Conservation (phyloP, 1,140 invertebrate genomes). For the Notospermus geniculatus region DNA sequence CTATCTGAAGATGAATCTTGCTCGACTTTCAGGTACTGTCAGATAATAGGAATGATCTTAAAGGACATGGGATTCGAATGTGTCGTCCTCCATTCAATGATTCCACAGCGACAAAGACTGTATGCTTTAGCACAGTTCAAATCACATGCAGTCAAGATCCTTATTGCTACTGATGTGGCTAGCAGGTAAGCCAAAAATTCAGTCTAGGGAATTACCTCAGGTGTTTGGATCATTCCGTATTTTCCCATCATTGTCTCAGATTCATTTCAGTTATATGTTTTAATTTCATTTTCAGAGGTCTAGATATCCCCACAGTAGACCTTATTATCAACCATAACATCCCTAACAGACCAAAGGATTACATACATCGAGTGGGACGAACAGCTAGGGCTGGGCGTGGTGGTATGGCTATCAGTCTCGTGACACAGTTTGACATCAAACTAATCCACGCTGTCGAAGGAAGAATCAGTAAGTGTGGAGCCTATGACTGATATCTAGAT, state of each 20-base stretch:
- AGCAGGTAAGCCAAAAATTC: conserved; percentile 42
- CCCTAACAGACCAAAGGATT: conserved; percentile 53
- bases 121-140: conserved; percentile 53
- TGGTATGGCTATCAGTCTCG: conserved; percentile 75
- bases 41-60: conserved; percentile 67
- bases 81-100: conserved; percentile 64
- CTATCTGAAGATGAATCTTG: no score
- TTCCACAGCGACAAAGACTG: conserved; percentile 60
- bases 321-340: conserved; percentile 58
- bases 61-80: conserved; percentile 83
- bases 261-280: conserved; percentile 3
- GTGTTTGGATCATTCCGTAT: not conserved
- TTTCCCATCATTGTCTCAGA: no score
- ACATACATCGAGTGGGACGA: conserved; percentile 55
- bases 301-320: conserved; percentile 57
- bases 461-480: conserved; percentile 63
- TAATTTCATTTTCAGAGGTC: conserved; percentile 39
- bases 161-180: conserved; percentile 57
- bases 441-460: conserved; percentile 83
- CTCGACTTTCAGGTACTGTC: conserved; percentile 54
- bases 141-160: conserved; percentile 51
- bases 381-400: conserved; percentile 54
- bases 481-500: conserved; percentile 1
- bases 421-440: conserved; percentile 88
- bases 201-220: not conserved